Evolutionary conservation across 2,888 invertebrate genomes (phyloP).

Genomic region (Capitulum mitella): DNA sequence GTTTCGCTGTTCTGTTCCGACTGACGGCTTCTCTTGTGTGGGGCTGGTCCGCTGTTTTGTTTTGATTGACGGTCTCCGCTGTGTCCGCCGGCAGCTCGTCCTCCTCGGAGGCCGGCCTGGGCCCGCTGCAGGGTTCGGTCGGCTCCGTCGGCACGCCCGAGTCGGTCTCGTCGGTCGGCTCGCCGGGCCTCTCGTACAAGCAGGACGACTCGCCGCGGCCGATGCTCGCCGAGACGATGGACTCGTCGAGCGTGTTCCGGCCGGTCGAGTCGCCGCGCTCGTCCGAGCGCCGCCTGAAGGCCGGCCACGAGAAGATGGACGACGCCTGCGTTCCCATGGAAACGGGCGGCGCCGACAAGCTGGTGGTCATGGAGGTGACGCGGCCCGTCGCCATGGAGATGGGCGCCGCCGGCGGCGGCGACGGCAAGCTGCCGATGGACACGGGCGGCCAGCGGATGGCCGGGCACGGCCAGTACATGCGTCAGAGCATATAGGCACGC

Average conservation of each 20-base stretch:
- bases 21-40: too few species aligned
- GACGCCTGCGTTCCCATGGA: slow-evolving; percentile 14
- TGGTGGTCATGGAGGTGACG: background rate
- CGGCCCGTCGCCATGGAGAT: slow-evolving; percentile 10
- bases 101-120: background rate
- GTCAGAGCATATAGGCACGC: background rate
- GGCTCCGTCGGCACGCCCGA: slow-evolving; percentile 56
- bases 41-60: too few species aligned
- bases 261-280: slow-evolving; percentile 65
- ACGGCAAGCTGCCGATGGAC: slow-evolving; percentile 1
- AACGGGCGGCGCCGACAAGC: slow-evolving; percentile 1
- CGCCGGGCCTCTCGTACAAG: slow-evolving; percentile 51
- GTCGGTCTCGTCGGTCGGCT: slow-evolving; percentile 55
- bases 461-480: slow-evolving; percentile 1
- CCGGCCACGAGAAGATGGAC: background rate
- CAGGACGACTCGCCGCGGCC: slow-evolving; percentile 50
- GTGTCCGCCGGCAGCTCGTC: background rate
- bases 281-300: slow-evolving; percentile 58
- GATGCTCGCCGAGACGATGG: slow-evolving; percentile 10
- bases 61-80: too few species aligned
- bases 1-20: too few species aligned
- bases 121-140: slow-evolving; percentile 44
- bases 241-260: slow-evolving; percentile 50
- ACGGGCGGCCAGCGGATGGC: background rate
- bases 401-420: background rate